Base-by-base conservation (phyloP, 2,888 invertebrate genomes). In the Drosophila fungiperda region DNA sequence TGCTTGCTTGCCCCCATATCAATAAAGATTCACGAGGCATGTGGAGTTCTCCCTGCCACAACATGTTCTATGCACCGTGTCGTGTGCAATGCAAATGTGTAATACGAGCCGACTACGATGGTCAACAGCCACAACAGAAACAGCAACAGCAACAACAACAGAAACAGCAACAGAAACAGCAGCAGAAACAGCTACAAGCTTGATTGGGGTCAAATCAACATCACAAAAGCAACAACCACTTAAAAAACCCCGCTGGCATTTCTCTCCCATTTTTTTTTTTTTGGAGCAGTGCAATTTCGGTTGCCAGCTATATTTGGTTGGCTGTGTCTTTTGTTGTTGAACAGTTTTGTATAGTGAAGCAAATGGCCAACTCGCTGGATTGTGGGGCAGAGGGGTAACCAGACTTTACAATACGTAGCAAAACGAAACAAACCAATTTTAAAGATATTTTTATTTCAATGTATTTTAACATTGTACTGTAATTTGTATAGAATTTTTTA, bases 121-220 rank as follows among this genome's bases (percentile, higher is more conserved):
- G 71, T 60, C 68, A 70, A 67, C 57, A 72, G 57, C 72, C 75
- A 69, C 74, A 78, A 72, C 65, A 69, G 63, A 17, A 77, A 42
- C 23, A 17, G 48, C 53, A 52, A 11, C 36, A 53, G 23, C 42
- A 60, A 52, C 53, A 73, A n/a, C 49, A 26, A 68, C 15, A 78
- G 67, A 54, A 77, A 65, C 65, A 69, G 61, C 23, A 77, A 42
- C 23, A 15, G 26, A 48, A 52, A 11, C 36, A 53, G n/a, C 42
- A 60, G 48, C 54, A 73, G 26, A 49, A 29, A 68, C 15, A 40
- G 68, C 60, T 60, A 76, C 77, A 78, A 69, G 82, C 78, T 74
- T 81, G 80, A 82, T 82, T 86, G 76, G 75, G 83, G 86, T 83
- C 78, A 86, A 83, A 78, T 86, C 83, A 82, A 78, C 81, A 79